These are phyloP conservation scores for Poeciliopsis infans DNA, from an alignment of 2,797 vertebrate genomes.

Conservation along the genomic window DNA sequence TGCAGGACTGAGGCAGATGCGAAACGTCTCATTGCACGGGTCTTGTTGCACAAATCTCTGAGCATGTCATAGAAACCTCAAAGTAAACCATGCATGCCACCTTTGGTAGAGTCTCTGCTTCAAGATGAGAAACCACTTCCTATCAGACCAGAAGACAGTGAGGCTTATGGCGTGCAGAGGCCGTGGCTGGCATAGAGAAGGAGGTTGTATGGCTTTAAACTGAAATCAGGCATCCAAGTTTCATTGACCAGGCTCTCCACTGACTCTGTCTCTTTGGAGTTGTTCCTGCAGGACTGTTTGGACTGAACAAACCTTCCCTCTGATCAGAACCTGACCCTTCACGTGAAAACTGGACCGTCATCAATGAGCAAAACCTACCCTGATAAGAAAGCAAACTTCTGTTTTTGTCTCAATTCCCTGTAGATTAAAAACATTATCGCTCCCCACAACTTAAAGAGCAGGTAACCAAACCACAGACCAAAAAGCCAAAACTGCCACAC, in stretches of 20 bases:
- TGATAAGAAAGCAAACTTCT: neutral
- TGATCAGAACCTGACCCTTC: neutral
- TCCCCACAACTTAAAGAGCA: constrained; percentile 48
- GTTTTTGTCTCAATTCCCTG: neutral
- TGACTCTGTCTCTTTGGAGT: neutral
- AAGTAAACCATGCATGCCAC: constrained; percentile 75
- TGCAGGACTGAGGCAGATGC: neutral
- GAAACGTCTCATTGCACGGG: neutral
- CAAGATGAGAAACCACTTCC: constrained; percentile 70
- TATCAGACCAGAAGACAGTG: constrained; percentile 64
- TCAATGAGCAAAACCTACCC: neutral
- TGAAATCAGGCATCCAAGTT: constrained; percentile 33
- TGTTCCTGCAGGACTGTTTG: constrained; percentile 3
- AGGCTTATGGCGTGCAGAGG: constrained; percentile 72
- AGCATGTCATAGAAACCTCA: constrained; percentile 66
- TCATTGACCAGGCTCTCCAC: constrained; percentile 23
- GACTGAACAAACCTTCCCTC: neutral
- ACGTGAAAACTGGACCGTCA: neutral
- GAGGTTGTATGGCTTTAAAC: constrained; percentile 25
- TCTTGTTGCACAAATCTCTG: constrained; percentile 75
- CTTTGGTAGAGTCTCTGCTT: constrained; percentile 66
- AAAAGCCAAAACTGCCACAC: constrained; percentile 35
- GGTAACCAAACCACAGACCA: constrained; percentile 78
- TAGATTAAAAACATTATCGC: constrained; percentile 11
- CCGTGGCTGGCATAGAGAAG: constrained; percentile 49